Evolutionary conservation across 2,113 vertebrate genomes (phyloP).

Genomic region (Oreochromis aureus): DNA sequence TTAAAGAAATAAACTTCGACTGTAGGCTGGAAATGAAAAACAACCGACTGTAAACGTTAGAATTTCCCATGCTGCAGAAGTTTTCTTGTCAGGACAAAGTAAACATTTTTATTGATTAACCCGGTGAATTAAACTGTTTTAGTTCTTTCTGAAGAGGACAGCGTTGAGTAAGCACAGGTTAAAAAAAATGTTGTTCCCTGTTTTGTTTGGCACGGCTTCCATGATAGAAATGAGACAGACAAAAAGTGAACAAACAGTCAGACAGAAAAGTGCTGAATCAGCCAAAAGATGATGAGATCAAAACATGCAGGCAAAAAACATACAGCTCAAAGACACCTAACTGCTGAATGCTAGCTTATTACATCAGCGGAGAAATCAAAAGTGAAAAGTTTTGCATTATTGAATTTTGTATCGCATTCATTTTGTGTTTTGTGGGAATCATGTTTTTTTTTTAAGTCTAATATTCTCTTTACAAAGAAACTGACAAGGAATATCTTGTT

Average conservation of each 20-base stretch:
- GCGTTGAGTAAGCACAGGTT: not conserved
- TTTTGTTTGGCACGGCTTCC: not conserved
- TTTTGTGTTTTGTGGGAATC: not conserved
- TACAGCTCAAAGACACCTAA: not conserved
- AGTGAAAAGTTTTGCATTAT: too few relatives aligned
- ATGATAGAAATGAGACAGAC: not conserved
- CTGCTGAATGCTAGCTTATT: not conserved
- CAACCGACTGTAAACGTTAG: not conserved
- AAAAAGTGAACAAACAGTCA: not conserved
- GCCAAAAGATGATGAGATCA: not conserved
- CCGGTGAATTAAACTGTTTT: not conserved
- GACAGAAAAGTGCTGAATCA: too few relatives aligned
- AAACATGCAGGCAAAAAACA: not conserved
- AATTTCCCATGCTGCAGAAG: not conserved
- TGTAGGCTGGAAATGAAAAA: not conserved
- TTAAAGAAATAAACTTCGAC: not conserved
- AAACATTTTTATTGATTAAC: not conserved
- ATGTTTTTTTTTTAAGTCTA: too few relatives aligned
- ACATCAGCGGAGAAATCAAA: not conserved
- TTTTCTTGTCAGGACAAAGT: not conserved
- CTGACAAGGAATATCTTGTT: not conserved
- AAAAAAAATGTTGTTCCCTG: not conserved
- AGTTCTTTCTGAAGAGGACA: not conserved
- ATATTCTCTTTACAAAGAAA: not conserved
- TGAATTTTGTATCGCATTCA: too few relatives aligned